A percentile compares a stretch with the other conserved stretches of the same genome.
These are phyloP conservation scores for Calliphora vicina DNA, from an alignment of 1,140 invertebrate genomes.

Conservation along the genomic window DNA sequence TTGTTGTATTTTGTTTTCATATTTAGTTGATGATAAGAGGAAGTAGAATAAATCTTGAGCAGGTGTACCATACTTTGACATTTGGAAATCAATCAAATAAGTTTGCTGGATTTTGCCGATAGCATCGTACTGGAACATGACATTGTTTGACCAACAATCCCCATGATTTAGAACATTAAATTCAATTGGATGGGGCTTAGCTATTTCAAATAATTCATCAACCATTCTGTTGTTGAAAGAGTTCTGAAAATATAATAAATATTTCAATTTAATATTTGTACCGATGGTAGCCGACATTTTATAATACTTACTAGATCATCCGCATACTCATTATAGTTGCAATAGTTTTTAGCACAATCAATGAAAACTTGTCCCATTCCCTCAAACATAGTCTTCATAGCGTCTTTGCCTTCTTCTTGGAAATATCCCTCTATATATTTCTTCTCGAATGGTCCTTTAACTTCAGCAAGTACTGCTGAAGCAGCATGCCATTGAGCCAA, in stretches of 20 bases:
- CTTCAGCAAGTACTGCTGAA: conserved; percentile 43
- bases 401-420: background rate
- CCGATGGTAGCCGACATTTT: no score
- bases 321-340: conserved; percentile 1
- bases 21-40: conserved; percentile 42
- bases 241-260: conserved; percentile 2
- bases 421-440: conserved; percentile 9
- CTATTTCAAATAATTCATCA: conserved; percentile 41
- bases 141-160: conserved; percentile 71
- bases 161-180: conserved; percentile 70
- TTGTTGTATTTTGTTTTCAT: conserved; percentile 48
- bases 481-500: conserved; percentile 67
- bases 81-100: conserved; percentile 55
- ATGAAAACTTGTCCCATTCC: conserved; percentile 7
- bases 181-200: conserved; percentile 57
- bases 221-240: conserved; percentile 13
- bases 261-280: background rate
- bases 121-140: conserved; percentile 68
- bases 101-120: conserved; percentile 64
- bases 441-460: conserved; percentile 41
- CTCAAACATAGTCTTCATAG: background rate
- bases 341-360: background rate
- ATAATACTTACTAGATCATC: conserved; percentile 29
- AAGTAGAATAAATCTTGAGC: conserved; percentile 43
- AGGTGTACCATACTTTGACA: conserved; percentile 46